Evolutionary conservation across 2,797 vertebrate genomes (phyloP), one percentile per base, ranked within the genome.

Genomic region (Gobio occitaniae): DNA sequence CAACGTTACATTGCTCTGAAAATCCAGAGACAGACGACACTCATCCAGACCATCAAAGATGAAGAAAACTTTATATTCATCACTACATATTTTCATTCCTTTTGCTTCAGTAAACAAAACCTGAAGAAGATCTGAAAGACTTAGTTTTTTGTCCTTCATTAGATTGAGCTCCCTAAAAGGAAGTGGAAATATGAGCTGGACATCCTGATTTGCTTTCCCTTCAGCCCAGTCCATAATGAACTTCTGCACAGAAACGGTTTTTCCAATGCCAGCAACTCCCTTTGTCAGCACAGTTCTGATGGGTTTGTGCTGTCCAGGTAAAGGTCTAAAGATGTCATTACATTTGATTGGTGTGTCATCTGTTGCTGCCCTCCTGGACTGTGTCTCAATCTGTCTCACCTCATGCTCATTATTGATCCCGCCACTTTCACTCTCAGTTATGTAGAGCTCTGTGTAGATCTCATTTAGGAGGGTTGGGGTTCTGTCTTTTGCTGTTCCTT

Each of bases 11-110:
- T 44, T 61, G n/a, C 19, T 61, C 6, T 78, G 36, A 25, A 61
- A 78, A 44, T 78, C 54, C 52, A 78, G 36, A 61, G 36, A 63
- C 41, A 78, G 56, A 47, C 76, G 21, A 5, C 76, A 78, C 38
- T 78, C 77, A 78, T 78, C 77, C 59, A 78, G 25, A 63, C 76
- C 76, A 63, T 78, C 76, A 78, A 78, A 79, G 25, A 75, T 54
- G 25, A 75, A 75, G 29, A 52, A 21, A 75, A 65, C 16, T 65
- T 79, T 78, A 61, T 19, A 29, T 65, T 65, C 32, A 32, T 63
- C 41, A 29, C 21, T 19, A 16, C 3, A 79, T 32, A 79, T 44
- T 17, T 78, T 12, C 2, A 78, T 65, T 65, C 19, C 41, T 32
- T 48, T 32, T 29, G 59, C 25, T 63, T 78, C 77, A 65, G 59